These are phyloP conservation scores for Protaetia brevitarsis DNA, from an alignment of 1,140 invertebrate genomes.

Conservation along the genomic window DNA sequence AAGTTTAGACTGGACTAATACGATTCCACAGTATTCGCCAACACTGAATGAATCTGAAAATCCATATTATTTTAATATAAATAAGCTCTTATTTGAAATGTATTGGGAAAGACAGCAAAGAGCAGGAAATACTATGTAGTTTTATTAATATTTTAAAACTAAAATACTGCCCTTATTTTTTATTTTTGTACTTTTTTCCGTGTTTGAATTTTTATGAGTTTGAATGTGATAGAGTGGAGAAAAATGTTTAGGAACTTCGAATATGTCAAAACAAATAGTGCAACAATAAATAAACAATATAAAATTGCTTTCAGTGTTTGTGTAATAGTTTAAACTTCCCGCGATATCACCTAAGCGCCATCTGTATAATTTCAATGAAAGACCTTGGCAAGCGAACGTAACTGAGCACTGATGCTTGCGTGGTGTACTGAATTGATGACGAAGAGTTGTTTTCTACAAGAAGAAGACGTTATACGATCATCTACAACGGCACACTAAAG, in stretches of 20 bases:
- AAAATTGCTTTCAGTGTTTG: too few relatives aligned
- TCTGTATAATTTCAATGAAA: slow-evolving; percentile 24
- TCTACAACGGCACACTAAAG: slow-evolving; percentile 19
- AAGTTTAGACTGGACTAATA: slow-evolving; percentile 37
- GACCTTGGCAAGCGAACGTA: slow-evolving; percentile 38
- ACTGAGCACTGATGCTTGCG: slow-evolving; percentile 35
- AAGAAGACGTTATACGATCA: slow-evolving; percentile 24
- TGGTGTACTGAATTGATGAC: slow-evolving; percentile 36
- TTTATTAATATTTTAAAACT: background rate
- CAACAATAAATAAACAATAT: too few relatives aligned
- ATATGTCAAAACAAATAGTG: too few relatives aligned
- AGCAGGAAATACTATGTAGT: slow-evolving; percentile 18
- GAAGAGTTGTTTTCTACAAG: slow-evolving; percentile 30
- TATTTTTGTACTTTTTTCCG: slow-evolving; percentile 19
- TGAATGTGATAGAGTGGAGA: background rate
- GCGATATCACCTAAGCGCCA: slow-evolving; percentile 4
- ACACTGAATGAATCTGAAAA: slow-evolving; percentile 57
- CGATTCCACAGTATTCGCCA: slow-evolving; percentile 51
- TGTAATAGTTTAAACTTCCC: slow-evolving; percentile 20
- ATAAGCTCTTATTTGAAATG: slow-evolving; percentile 60
- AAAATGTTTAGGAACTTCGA: background rate
- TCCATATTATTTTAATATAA: slow-evolving; percentile 63
- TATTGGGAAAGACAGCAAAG: slow-evolving; percentile 58
- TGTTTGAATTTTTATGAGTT: background rate
- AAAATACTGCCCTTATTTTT: slow-evolving; percentile 10